A percentile compares a stretch with the other conserved stretches of the same genome.
Conservation (phyloP, 2,888 invertebrate genomes). For the Nebria brevicollis region DNA sequence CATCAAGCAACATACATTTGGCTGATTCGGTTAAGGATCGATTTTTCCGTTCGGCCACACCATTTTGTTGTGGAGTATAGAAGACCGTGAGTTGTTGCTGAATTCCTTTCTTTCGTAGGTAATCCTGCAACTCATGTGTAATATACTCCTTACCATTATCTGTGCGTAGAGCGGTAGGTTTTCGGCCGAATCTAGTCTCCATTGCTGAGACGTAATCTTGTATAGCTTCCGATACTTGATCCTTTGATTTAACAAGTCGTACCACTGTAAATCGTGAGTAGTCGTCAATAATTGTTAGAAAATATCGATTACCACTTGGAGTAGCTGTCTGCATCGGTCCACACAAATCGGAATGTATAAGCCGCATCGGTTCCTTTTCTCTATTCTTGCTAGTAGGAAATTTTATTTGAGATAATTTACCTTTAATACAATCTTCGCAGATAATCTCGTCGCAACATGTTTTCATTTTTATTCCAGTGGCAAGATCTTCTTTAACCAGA, state of each 20-base stretch:
- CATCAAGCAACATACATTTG: neutral
- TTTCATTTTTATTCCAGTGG: no score
- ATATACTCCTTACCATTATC: neutral
- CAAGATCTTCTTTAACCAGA: no score
- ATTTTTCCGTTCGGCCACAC: no score
- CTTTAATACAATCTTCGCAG: slow-evolving; percentile 5
- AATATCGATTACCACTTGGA: neutral
- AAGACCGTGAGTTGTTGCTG: no score
- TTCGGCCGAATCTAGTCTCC: neutral
- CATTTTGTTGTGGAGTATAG: no score
- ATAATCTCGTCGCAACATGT: neutral
- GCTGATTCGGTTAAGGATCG: no score
- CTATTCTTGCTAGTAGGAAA: neutral
- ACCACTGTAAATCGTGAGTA: neutral
- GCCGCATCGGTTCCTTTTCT: slow-evolving; percentile 6
- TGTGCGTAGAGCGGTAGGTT: neutral
- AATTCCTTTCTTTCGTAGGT: no score
- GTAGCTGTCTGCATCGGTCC: slow-evolving; percentile 1
- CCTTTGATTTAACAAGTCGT: slow-evolving; percentile 11
- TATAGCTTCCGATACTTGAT: neutral
- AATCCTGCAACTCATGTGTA: no score
- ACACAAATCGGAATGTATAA: slow-evolving; percentile 2
- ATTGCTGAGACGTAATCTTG: slow-evolving; percentile 14
- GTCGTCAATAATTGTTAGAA: neutral
- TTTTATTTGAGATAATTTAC: slow-evolving; percentile 17